phyloP scores from a whole-genome alignment of 2,113 vertebrate genomes.

The Gambusia affinis region DNA sequence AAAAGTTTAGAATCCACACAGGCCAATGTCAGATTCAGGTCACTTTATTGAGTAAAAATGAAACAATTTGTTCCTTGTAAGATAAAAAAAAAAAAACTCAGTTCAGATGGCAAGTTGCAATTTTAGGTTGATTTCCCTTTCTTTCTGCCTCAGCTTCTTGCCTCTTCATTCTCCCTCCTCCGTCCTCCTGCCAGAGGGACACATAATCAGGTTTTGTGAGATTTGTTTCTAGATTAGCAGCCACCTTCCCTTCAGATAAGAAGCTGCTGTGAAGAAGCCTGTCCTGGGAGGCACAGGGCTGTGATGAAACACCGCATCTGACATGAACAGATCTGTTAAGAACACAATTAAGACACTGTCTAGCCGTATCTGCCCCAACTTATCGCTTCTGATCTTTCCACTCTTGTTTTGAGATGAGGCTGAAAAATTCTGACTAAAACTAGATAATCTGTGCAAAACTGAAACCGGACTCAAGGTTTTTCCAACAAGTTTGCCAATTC shows the following conservation, averaged over 20 bases:
- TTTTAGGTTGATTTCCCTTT: conserved; percentile 15
- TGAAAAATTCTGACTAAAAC: conserved; percentile 26
- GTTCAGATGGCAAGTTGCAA: conserved; percentile 4
- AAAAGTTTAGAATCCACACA: conserved; percentile 22
- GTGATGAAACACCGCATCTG: conserved; percentile 70
- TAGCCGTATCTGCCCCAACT: conserved; percentile 60
- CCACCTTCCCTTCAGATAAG: conserved; percentile 71
- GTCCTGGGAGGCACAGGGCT: conserved; percentile 54
- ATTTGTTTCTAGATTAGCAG: conserved; percentile 69
- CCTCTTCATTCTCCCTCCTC: not conserved
- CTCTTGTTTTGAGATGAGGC: conserved; percentile 25
- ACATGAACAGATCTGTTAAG: conserved; percentile 67
- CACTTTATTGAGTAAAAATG: conserved; percentile 8
- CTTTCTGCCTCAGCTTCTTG: conserved; percentile 18
- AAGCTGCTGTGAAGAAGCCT: conserved; percentile 59
- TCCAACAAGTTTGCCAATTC: not conserved
- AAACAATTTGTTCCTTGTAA: not conserved
- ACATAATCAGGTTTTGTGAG: conserved; percentile 69
- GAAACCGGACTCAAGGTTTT: conserved; percentile 5
- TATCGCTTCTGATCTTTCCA: conserved; percentile 48
- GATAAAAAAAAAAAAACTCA: not conserved
- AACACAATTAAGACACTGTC: conserved; percentile 76
- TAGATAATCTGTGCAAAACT: conserved; percentile 10
- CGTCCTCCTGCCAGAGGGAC: conserved; percentile 41
- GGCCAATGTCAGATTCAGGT: conserved; percentile 26